Base-by-base conservation (phyloP, 2,888 invertebrate species). In the Dolomedes plantarius region DNA sequence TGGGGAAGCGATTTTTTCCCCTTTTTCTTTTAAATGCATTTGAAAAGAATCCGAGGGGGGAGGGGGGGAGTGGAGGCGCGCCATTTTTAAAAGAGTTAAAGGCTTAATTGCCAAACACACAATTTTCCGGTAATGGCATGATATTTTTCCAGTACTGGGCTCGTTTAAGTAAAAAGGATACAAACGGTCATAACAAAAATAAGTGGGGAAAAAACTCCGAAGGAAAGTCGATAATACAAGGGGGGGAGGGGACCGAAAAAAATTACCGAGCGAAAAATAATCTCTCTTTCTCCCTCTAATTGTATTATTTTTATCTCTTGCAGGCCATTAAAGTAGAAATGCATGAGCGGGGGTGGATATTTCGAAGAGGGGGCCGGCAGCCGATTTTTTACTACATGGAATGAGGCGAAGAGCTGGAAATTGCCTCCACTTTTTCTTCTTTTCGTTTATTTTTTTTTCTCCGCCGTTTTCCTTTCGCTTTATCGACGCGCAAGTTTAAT, bases 301-400 rank as follows among this genome's bases (percentile, higher is more conserved):
- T 86, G 85, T 78, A 79, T 78, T 86, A 86, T 86, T 86, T 86
- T 86, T 86, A 86, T 86, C 83, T 77, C 72, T 69, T 65, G 31
- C 68, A 36, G 46, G 62, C 85, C 78, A 74, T 86, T 86, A 86
- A 79, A 86, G 73, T 85, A 76, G 77, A 86, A 79, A 79, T 73
- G 77, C 72, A 72, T 73, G 28, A 32, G 56, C 56, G 65, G 29
- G 46, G 73, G 27, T 23, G 36, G 65, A 75, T 72, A 64, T 65
- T 27, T 74, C 50, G 64, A 23, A 41, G n/a, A 50, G 67, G 64
- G 74, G 28, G 19, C 67, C 16, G n/a, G 67, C 7, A 67, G 36
- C 28, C 28, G 13, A 27, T 46, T 50, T 73, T 67, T 67, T 27
- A 39, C 29, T 68, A n/a, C 16, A 56, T 19, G n/a, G 39, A 80